A percentile compares a stretch with the other conserved stretches of the same genome.
Evolutionary conservation across 2,888 invertebrate species (phyloP).

Genomic region (Orchesella flavescens): DNA sequence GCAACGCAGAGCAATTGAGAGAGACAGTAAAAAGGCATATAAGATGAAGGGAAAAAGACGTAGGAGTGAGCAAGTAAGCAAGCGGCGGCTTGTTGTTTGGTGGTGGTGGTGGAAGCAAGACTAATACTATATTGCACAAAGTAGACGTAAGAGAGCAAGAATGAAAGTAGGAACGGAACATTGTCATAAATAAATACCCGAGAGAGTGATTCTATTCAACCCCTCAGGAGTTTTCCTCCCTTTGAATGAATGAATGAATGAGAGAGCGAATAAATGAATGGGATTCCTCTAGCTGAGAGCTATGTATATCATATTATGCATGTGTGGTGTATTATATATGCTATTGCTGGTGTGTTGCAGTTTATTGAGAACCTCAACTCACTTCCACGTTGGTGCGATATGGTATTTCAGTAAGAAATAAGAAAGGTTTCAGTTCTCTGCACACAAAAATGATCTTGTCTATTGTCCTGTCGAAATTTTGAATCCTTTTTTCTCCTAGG

Average conservation of each 20-base stretch:
- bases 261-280: slow-evolving; percentile 23
- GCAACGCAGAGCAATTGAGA: slow-evolving; percentile 25
- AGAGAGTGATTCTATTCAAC: slow-evolving; percentile 35
- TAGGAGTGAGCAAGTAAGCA: too few species aligned
- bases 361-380: too few species aligned
- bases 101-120: too few species aligned
- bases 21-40: slow-evolving; percentile 13
- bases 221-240: slow-evolving; percentile 34
- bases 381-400: too few species aligned
- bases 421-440: too few species aligned
- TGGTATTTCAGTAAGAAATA: too few species aligned
- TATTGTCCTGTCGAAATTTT: too few species aligned
- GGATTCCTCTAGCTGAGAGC: slow-evolving; percentile 7
- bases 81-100: too few species aligned
- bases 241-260: slow-evolving; percentile 19
- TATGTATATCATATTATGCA: background rate
- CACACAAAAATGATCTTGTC: too few species aligned
- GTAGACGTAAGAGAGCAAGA: background rate
- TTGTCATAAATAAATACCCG: slow-evolving; percentile 42
- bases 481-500: too few species aligned
- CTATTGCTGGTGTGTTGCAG: too few species aligned
- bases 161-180: slow-evolving; percentile 12
- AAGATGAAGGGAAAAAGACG: background rate
- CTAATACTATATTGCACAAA: background rate
- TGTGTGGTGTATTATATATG: background rate